phyloP scores from a whole-genome alignment of 2,888 invertebrate species.

The Serrognathus titanus region DNA sequence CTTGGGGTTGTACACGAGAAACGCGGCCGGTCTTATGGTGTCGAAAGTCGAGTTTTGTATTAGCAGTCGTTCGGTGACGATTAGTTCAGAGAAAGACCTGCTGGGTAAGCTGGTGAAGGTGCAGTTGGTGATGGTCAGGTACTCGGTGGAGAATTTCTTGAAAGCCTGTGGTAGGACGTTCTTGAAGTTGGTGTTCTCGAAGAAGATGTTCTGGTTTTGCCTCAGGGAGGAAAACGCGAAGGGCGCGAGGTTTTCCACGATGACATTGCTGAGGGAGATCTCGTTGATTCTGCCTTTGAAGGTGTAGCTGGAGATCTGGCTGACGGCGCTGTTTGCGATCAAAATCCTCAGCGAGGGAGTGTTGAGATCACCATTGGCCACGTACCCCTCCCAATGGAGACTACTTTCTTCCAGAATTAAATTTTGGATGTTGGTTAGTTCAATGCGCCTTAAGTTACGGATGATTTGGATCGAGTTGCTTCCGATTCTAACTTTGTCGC shows the following conservation, averaged over 20 bases:
- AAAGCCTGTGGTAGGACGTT: conserved; percentile 69
- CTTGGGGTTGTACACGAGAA: conserved; percentile 62
- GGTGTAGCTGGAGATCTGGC: conserved; percentile 53
- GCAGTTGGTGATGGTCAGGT: conserved; percentile 63
- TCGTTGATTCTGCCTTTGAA: conserved; percentile 71
- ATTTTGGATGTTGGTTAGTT: conserved; percentile 60
- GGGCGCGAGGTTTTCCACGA: conserved; percentile 60
- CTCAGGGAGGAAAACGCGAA: conserved; percentile 72
- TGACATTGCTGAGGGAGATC: conserved; percentile 61
- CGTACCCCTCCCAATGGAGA: conserved; percentile 54
- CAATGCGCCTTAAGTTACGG: conserved; percentile 60
- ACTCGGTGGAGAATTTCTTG: conserved; percentile 71
- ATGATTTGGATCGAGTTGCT: conserved; percentile 59
- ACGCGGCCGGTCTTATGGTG: conserved; percentile 65
- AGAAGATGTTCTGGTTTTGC: conserved; percentile 57
- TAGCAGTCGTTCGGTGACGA: conserved; percentile 61
- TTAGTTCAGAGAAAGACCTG: conserved; percentile 70
- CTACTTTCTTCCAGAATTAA: conserved; percentile 61
- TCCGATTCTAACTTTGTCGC: conserved; percentile 59
- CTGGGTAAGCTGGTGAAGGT: conserved; percentile 62
- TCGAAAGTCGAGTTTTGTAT: conserved; percentile 65
- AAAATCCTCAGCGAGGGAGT: conserved; percentile 45
- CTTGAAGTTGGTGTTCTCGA: conserved; percentile 59
- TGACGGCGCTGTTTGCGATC: conserved; percentile 48
- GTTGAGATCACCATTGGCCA: conserved; percentile 35